phyloP scores from a whole-genome alignment of 2,797 vertebrate genomes.

The Anas flavirostris region DNA sequence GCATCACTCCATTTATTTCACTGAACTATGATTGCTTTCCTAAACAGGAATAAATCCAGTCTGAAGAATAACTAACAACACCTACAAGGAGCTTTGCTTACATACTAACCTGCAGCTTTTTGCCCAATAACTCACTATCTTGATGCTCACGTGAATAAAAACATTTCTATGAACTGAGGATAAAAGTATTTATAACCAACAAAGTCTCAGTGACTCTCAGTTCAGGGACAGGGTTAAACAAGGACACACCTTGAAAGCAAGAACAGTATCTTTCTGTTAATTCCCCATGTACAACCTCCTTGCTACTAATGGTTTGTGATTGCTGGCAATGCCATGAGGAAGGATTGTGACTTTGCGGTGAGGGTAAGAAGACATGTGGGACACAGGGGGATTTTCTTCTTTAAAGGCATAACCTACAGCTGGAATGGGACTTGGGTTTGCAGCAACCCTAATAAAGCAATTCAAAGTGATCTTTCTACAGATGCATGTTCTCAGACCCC shows the following conservation, averaged over 20 bases:
- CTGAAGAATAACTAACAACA: not conserved
- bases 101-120: not conserved
- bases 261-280: not conserved
- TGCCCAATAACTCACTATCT: not conserved
- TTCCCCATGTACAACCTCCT: not conserved
- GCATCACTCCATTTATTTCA: not conserved
- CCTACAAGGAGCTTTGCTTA: not conserved
- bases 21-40: not conserved
- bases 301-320: rapidly evolving
- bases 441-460: not conserved
- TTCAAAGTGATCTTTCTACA: not conserved
- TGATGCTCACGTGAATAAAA: not conserved
- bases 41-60: not conserved
- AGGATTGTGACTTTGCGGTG: rapidly evolving
- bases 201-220: not conserved
- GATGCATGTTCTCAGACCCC: not conserved
- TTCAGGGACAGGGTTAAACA: not conserved
- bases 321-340: not conserved
- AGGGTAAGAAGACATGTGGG: not conserved
- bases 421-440: not conserved
- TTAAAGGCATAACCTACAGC: not conserved
- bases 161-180: not conserved
- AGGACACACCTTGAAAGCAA: not conserved
- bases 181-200: not conserved
- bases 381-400: not conserved